These are phyloP conservation scores for Norana najaformis DNA, from an alignment of 2,888 invertebrate species.

Conservation along the genomic window DNA sequence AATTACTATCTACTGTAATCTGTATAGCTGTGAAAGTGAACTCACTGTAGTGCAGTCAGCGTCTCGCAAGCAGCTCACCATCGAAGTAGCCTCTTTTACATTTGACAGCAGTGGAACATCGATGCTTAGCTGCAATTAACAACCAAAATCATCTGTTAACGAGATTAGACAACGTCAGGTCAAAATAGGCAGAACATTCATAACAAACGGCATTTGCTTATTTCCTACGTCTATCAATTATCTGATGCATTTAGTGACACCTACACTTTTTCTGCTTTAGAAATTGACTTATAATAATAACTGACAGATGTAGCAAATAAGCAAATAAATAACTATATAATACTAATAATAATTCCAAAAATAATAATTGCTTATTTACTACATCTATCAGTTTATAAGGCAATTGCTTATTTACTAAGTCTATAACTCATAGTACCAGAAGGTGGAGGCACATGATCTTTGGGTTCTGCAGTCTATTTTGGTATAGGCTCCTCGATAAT, in stretches of 20 bases:
- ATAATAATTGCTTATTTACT: neutral
- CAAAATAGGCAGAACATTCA: neutral
- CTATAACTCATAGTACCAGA: neutral
- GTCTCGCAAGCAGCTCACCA: constrained; percentile 8
- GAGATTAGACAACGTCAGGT: neutral
- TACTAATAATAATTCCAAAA: too few species aligned
- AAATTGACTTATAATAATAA: too few species aligned
- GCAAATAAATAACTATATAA: too few species aligned
- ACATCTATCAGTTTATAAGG: neutral
- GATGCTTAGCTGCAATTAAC: neutral
- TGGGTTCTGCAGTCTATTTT: too few species aligned
- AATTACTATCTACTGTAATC: too few species aligned
- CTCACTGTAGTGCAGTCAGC: neutral
- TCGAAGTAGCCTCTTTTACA: neutral
- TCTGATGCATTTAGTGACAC: too few species aligned
- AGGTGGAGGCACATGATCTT: too few species aligned
- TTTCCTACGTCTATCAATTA: neutral
- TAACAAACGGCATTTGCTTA: neutral
- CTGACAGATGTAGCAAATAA: too few species aligned
- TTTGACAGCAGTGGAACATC: constrained; percentile 9
- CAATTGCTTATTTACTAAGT: neutral
- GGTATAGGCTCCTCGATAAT: too few species aligned
- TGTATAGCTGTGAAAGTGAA: neutral
- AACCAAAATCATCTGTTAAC: neutral
- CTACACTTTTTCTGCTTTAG: too few species aligned